These are phyloP conservation scores for Papilio dardanus DNA, from an alignment of 1,140 invertebrate genomes.

Conservation along the genomic window DNA sequence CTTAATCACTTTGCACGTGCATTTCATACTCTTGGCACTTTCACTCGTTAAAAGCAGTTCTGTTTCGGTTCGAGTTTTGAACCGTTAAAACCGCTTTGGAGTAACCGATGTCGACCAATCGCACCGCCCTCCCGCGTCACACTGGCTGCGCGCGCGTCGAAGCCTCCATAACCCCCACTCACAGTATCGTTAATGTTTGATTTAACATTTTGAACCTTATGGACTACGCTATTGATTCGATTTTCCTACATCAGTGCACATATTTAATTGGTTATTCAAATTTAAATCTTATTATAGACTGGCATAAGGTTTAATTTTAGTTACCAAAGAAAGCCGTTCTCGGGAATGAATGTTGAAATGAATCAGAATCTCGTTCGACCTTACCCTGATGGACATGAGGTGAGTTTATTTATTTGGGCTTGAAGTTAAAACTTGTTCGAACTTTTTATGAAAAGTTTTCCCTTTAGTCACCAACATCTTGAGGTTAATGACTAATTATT, in stretches of 20 bases:
- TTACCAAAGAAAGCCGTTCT: not conserved
- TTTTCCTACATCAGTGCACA: not conserved
- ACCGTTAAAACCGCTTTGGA: slow-evolving; percentile 57
- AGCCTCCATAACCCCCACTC: slow-evolving; percentile 52
- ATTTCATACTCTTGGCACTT: slow-evolving; percentile 54
- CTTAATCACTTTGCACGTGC: slow-evolving; percentile 50
- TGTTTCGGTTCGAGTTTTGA: slow-evolving; percentile 54
- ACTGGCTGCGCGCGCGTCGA: slow-evolving; percentile 58
- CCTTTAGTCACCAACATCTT: not conserved
- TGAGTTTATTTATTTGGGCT: slow-evolving; percentile 31
- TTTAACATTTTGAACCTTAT: not conserved
- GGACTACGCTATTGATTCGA: not conserved
- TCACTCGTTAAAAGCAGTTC: slow-evolving; percentile 60
- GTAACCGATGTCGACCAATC: slow-evolving; percentile 36
- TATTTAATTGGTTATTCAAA: not conserved
- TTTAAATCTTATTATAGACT: not conserved
- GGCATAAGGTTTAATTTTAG: not conserved
- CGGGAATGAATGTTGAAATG: slow-evolving; percentile 27
- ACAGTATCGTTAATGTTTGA: not conserved
- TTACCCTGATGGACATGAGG: slow-evolving; percentile 35
- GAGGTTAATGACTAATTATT: not conserved
- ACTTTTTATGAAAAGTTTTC: slow-evolving; percentile 6
- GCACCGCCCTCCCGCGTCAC: slow-evolving; percentile 50
- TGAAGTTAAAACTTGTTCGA: slow-evolving; percentile 4
- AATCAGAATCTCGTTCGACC: slow-evolving; percentile 35